Percentiles rank a stretch among this genome's conserved stretches.
phyloP scores from a whole-genome alignment of 92 coral and sea anemone species.

The Phenganax stokvisi region DNA sequence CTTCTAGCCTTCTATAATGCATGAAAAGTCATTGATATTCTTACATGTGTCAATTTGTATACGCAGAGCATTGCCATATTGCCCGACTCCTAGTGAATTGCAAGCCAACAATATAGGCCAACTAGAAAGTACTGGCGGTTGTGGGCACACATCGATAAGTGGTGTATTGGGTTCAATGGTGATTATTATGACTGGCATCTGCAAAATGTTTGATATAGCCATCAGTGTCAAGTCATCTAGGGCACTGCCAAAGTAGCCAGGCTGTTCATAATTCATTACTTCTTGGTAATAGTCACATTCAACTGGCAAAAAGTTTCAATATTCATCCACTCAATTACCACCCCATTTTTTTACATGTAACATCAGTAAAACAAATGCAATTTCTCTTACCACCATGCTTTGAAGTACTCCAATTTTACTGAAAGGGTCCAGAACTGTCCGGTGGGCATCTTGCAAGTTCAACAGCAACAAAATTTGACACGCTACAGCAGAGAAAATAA shows the following conservation, averaged over 20 bases:
- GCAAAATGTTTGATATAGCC: constrained; percentile 29
- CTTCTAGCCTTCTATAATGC: background rate
- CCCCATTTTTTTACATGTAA: constrained; percentile 43
- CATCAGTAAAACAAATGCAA: constrained; percentile 26
- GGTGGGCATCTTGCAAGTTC: constrained; percentile 2
- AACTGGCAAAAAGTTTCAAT: constrained; percentile 33
- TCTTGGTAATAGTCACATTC: constrained; percentile 22
- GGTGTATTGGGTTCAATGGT: constrained; percentile 35
- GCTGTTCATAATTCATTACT: constrained; percentile 7
- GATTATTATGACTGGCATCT: background rate
- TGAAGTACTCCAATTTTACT: constrained; percentile 28
- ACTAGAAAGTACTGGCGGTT: background rate
- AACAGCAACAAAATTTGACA: constrained; percentile 19
- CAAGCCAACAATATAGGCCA: constrained; percentile 26
- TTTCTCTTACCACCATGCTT: constrained; percentile 21
- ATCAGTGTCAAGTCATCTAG: constrained; percentile 49
- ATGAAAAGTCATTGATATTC: background rate
- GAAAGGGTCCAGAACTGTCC: background rate
- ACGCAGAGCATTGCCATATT: constrained; percentile 29
- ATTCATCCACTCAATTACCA: constrained; percentile 12
- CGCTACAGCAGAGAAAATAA: constrained; percentile 40
- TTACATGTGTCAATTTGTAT: background rate
- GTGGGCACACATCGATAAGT: constrained; percentile 34
- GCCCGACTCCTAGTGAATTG: constrained; percentile 41
- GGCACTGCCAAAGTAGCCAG: constrained; percentile 38